Evolutionary conservation across 1,140 invertebrate genomes (phyloP).

Genomic region (Eufriesea mexicana): DNA sequence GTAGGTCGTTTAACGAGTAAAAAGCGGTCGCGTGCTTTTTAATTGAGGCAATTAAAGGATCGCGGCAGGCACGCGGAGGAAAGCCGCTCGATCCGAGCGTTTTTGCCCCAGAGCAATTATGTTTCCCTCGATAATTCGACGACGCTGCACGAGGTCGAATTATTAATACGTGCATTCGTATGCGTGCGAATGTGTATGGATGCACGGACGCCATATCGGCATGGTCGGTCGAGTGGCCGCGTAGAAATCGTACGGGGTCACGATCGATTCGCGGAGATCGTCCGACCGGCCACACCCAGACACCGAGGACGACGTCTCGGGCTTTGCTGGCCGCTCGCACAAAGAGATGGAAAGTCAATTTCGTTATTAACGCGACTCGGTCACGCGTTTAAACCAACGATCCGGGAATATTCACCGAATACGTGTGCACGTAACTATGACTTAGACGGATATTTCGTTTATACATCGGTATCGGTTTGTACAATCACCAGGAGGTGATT

Average conservation of each 20-base stretch:
- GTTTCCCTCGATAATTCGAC: conserved; percentile 27
- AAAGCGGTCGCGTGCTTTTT: conserved; percentile 34
- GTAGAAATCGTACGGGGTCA: conserved; percentile 25
- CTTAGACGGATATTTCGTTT: too few relatives aligned
- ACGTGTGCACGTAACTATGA: too few relatives aligned
- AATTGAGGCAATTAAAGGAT: conserved; percentile 34
- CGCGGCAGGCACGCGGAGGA: conserved; percentile 6
- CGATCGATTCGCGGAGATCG: conserved; percentile 43
- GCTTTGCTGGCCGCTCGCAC: not conserved
- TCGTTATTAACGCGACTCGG: conserved; percentile 43
- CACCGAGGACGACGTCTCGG: not conserved
- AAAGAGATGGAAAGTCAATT: conserved; percentile 38
- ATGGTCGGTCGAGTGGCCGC: not conserved
- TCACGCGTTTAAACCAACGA: conserved; percentile 48
- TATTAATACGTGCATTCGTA: not conserved
- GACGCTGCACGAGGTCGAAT: conserved; percentile 19
- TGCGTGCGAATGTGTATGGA: rapidly evolving
- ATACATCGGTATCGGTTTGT: too few relatives aligned
- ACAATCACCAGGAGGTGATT: too few relatives aligned
- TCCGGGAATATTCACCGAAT: too few relatives aligned
- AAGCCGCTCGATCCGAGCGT: conserved; percentile 7
- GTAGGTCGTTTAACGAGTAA: conserved; percentile 4
- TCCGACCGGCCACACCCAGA: conserved; percentile 48
- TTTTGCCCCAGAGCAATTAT: conserved; percentile 5
- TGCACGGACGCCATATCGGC: not conserved